Conservation (phyloP, 2,888 invertebrate species). For the Anoplius nigerrimus region DNA sequence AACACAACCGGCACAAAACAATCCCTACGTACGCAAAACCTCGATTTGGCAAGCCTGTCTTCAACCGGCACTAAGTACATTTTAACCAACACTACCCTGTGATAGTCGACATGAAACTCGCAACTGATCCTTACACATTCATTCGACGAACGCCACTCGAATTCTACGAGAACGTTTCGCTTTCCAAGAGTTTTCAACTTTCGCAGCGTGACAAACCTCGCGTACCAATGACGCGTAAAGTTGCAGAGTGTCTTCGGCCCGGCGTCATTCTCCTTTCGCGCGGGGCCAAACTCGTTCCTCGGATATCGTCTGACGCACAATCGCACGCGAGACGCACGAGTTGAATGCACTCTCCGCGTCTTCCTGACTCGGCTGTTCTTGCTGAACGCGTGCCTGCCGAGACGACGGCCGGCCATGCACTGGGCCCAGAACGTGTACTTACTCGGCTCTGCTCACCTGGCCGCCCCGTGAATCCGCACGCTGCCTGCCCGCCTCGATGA, state of each 20-base stretch:
- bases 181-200: too few relatives aligned
- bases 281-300: background rate
- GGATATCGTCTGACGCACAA: background rate
- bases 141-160: too few relatives aligned
- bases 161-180: too few relatives aligned
- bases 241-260: background rate
- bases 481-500: constrained; percentile 35
- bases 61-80: too few relatives aligned
- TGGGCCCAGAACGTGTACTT: constrained; percentile 46
- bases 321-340: constrained; percentile 35
- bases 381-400: constrained; percentile 44
- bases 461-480: constrained; percentile 42
- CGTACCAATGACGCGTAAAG: background rate
- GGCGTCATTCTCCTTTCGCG: background rate
- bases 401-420: constrained; percentile 53
- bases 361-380: constrained; percentile 18
- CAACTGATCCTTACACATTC: too few relatives aligned
- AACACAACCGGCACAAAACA: too few relatives aligned
- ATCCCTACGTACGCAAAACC: too few relatives aligned
- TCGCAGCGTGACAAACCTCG: background rate
- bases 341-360: constrained; percentile 50
- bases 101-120: too few relatives aligned
- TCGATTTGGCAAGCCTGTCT: too few relatives aligned
- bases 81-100: too few relatives aligned
- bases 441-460: constrained; percentile 49